Evolutionary conservation across 2,888 invertebrate species (phyloP), one percentile per base, ranked within the genome.

Genomic region (Clistopyga incitator): DNA sequence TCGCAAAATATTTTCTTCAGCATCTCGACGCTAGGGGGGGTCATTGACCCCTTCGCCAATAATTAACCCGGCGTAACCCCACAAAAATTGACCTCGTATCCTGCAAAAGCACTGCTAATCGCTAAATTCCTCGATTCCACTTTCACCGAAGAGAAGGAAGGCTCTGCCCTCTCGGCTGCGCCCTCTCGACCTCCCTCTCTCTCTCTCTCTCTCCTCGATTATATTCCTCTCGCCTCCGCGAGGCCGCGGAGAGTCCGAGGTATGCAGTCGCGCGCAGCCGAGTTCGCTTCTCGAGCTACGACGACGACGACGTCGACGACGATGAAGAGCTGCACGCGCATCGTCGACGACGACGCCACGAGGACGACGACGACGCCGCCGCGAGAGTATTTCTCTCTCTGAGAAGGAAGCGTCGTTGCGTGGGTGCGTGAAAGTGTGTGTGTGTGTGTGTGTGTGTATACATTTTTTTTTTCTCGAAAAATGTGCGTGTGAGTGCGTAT

Each of bases 391-490:
- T 54, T 71, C 56, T 54, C 23, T 38, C 38, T 18, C 38, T 23
- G 64, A 64, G 64, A 50, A 71, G 71, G 29, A 52, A 54, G 67
- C 56, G 34, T 52, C 61, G 45, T 52, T 45, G 78, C 64, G 71
- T 64, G 61, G 64, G 13, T 29, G 79, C 81, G 82, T 75, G 65
- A 81, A 72, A 72, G 83, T 78, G 83, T 29, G 4, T n/a, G n/a
- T n/a, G n/a, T n/a, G n/a, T n/a, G 29, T 20, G 10, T 6, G 6
- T 6, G 1, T 34, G 1, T 34, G 1, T 38, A 6, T 6, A 8
- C n/a, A 20, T 34, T n/a, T 6, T 15, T 25, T 50, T 50, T 50
- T 25, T 15, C 47, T 10, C 3, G n/a, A 13, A 10, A 45, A n/a
- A n/a, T n/a, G n/a, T n/a, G n/a, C n/a, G n/a, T n/a, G n/a, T n/a